phyloP scores from a whole-genome alignment of 37 sponge, comb jelly and placozoan species.

The Beroe ovata region DNA sequence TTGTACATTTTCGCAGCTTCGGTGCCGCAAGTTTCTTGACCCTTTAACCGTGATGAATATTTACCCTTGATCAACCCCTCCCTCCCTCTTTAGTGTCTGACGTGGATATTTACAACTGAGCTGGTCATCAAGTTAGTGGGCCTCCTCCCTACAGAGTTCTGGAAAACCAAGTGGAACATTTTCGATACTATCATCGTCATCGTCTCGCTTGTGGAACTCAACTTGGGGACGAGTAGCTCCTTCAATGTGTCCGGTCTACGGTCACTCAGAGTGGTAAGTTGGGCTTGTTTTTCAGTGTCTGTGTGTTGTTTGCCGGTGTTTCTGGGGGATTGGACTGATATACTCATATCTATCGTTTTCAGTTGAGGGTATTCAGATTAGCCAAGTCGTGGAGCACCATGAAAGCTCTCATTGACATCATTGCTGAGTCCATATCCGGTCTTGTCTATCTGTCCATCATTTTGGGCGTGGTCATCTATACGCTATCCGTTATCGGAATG shows the following conservation, averaged over 20 bases:
- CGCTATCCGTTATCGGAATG: slow-evolving; percentile 66
- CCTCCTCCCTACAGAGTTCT: slow-evolving; percentile 16
- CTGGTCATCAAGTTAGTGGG: slow-evolving; percentile 62
- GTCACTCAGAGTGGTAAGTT: slow-evolving; percentile 36
- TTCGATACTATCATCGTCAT: slow-evolving; percentile 61
- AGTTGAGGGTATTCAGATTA: slow-evolving; percentile 67
- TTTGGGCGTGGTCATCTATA: slow-evolving; percentile 67
- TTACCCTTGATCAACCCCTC: too few relatives aligned
- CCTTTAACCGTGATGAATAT: too few relatives aligned
- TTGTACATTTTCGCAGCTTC: too few relatives aligned
- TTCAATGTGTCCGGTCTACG: slow-evolving; percentile 55
- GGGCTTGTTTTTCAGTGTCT: too few relatives aligned
- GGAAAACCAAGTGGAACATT: slow-evolving; percentile 65
- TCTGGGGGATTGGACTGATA: too few relatives aligned
- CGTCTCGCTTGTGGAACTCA: slow-evolving; percentile 25
- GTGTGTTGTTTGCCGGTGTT: too few relatives aligned
- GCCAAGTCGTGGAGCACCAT: slow-evolving; percentile 70
- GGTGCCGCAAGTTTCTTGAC: too few relatives aligned
- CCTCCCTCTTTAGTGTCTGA: not conserved
- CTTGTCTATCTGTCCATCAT: slow-evolving; percentile 67
- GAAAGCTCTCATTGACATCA: slow-evolving; percentile 63
- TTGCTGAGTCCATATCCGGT: slow-evolving; percentile 47
- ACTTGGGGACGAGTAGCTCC: slow-evolving; percentile 2
- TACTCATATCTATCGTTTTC: too few relatives aligned
- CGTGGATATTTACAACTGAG: slow-evolving; percentile 65